Percentiles rank a stretch among this genome's conserved stretches.
These are phyloP conservation scores for Delia radicum DNA, from an alignment of 1,140 invertebrate species.

Conservation along the genomic window DNA sequence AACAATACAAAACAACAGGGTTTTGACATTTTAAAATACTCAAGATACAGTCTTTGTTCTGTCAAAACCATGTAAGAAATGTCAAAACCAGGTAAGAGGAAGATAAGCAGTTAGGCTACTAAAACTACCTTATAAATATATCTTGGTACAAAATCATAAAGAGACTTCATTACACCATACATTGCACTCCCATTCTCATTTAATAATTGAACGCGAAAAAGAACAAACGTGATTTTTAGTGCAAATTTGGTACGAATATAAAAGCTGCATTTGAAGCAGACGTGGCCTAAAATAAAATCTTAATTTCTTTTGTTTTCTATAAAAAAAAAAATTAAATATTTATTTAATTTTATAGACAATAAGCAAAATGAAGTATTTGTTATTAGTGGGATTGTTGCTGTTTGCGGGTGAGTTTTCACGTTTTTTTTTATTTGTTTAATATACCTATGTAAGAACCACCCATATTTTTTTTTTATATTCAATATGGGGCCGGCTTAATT, in stretches of 20 bases:
- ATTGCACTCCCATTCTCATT: not conserved
- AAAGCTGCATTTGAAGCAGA: conserved; percentile 13
- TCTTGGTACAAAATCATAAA: not conserved
- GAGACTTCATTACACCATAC: not conserved
- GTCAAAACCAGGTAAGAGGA: too few relatives aligned
- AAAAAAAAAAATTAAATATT: conserved; percentile 25
- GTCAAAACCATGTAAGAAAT: too few relatives aligned
- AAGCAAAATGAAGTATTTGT: conserved; percentile 60
- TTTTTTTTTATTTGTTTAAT: too few relatives aligned
- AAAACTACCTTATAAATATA: too few relatives aligned
- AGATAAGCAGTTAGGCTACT: too few relatives aligned
- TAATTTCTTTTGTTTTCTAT: not conserved
- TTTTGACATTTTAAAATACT: too few relatives aligned
- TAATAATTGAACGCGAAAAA: not conserved
- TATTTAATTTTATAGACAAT: not conserved
- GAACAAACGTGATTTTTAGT: not conserved
- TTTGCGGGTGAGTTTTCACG: conserved; percentile 57
- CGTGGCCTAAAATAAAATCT: conserved; percentile 14
- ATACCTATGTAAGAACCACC: too few relatives aligned
- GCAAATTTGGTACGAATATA: not conserved
- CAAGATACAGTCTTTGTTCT: too few relatives aligned
- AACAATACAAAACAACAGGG: too few relatives aligned
- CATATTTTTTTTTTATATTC: not conserved
- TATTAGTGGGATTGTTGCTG: conserved; percentile 58
- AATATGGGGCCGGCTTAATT: too few relatives aligned